Evolutionary conservation across 2,888 invertebrate genomes (phyloP).

Genomic region (Nomada lathburiana): DNA sequence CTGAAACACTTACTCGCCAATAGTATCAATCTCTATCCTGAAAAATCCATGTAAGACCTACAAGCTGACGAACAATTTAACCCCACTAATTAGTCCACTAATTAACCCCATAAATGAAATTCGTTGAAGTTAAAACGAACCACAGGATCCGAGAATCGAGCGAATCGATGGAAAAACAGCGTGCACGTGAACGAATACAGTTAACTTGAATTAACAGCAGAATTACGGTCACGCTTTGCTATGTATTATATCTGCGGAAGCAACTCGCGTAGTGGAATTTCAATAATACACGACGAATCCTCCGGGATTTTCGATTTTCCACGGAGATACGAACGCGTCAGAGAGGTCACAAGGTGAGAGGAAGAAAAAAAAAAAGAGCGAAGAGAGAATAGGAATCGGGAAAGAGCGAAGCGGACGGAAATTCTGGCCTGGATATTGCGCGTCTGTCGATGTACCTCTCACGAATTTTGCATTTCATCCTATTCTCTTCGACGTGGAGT

Average conservation of each 20-base stretch:
- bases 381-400: slow-evolving; percentile 5
- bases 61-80: too few relatives aligned
- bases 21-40: background rate
- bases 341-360: background rate
- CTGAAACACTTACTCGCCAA: background rate
- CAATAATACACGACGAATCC: slow-evolving; percentile 44
- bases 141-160: too few relatives aligned
- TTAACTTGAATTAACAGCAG: slow-evolving; percentile 3
- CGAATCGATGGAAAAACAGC: too few relatives aligned
- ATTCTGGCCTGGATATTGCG: slow-evolving; percentile 42
- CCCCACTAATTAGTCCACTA: too few relatives aligned
- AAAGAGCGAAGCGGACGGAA: background rate
- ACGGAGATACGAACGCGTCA: background rate
- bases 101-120: too few relatives aligned
- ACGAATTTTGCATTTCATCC: slow-evolving; percentile 3
- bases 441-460: slow-evolving; percentile 14
- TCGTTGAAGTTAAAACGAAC: too few relatives aligned
- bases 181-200: slow-evolving; percentile 3
- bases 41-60: background rate
- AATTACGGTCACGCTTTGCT: slow-evolving; percentile 3
- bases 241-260: background rate
- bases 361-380: background rate
- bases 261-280: slow-evolving; percentile 35
- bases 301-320: slow-evolving; percentile 40
- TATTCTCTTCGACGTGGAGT: too few relatives aligned